phyloP scores from a whole-genome alignment of 2,888 invertebrate genomes.

The Spatulosminthurus flaviceps region DNA sequence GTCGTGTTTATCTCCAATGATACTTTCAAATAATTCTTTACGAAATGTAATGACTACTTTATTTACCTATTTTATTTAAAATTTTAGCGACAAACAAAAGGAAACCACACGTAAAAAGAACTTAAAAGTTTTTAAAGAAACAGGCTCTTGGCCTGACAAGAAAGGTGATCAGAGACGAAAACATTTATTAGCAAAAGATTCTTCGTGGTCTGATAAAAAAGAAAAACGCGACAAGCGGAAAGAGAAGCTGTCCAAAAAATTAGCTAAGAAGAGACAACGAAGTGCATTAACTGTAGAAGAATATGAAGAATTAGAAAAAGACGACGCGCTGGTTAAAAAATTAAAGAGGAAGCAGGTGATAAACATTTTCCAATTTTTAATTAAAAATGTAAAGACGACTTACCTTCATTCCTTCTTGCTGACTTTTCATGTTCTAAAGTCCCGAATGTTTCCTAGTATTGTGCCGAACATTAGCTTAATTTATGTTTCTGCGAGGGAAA shows the following conservation, averaged over 20 bases:
- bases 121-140: constrained; percentile 75
- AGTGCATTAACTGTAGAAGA: constrained; percentile 77
- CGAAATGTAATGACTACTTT: too few relatives aligned
- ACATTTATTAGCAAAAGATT: constrained; percentile 67
- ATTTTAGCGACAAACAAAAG: constrained; percentile 74
- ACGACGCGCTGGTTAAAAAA: constrained; percentile 85
- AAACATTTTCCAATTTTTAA: neutral
- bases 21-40: too few relatives aligned
- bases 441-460: too few relatives aligned
- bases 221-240: constrained; percentile 68
- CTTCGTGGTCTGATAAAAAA: constrained; percentile 72
- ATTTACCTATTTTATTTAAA: neutral
- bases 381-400: too few relatives aligned
- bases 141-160: constrained; percentile 79
- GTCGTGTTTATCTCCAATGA: neutral
- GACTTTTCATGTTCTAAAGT: too few relatives aligned
- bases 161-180: constrained; percentile 69
- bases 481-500: too few relatives aligned
- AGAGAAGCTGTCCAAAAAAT: constrained; percentile 71
- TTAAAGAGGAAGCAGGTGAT: constrained; percentile 81
- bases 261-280: constrained; percentile 69
- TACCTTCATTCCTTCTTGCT: too few relatives aligned
- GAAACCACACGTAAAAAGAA: constrained; percentile 79
- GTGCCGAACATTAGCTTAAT: too few relatives aligned
- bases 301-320: constrained; percentile 78